Conservation (phyloP, 2,113 vertebrate genomes). For the Guaruba guarouba region DNA sequence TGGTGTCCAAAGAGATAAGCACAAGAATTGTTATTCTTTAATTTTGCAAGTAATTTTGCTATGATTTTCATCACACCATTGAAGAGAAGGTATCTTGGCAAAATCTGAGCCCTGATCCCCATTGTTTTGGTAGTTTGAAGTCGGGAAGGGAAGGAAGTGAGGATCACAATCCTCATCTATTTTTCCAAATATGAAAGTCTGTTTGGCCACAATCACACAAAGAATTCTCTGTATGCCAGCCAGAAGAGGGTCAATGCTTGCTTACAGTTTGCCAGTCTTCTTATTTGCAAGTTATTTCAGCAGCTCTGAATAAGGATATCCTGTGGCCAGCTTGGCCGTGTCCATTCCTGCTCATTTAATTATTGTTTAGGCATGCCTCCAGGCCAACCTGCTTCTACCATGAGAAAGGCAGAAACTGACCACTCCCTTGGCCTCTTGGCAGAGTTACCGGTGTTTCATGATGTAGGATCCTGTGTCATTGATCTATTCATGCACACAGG, state of each 20-base stretch:
- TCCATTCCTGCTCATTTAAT: background rate
- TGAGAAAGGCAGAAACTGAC: background rate
- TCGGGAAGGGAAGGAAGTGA: background rate
- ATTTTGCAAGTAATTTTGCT: background rate
- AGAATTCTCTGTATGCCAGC: background rate
- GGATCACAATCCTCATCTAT: fast-evolving
- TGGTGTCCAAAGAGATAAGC: background rate
- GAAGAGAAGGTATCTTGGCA: background rate
- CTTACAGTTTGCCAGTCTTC: background rate
- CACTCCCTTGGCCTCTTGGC: background rate
- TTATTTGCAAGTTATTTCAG: background rate
- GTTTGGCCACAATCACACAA: background rate
- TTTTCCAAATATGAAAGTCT: background rate
- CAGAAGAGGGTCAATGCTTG: background rate
- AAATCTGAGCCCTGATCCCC: background rate
- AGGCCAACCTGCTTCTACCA: background rate
- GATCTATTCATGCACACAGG: conserved; percentile 1
- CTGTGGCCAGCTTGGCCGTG: background rate
- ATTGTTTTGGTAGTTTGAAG: background rate
- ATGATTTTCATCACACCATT: background rate
- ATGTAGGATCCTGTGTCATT: conserved; percentile 18
- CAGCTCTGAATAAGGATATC: background rate
- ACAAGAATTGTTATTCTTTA: background rate
- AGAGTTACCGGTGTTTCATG: conserved; percentile 1
- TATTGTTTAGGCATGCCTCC: background rate